Conservation (phyloP, 30 jellyfish, hydroid and myxozoan genomes). For the Aurelia sp. region DNA sequence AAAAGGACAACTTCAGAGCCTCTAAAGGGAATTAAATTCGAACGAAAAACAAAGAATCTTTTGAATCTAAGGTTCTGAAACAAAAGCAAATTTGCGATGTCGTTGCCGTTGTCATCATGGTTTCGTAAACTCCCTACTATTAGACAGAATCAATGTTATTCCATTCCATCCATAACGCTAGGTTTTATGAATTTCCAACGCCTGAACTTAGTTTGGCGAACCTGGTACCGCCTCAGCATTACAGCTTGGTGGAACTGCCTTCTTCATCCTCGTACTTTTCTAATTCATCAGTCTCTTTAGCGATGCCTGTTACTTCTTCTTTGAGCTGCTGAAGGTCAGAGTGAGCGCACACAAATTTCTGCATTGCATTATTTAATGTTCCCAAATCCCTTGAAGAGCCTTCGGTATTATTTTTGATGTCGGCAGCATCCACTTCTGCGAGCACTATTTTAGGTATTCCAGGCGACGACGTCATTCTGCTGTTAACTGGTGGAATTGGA, state of each 20-base stretch:
- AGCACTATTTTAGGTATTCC: conserved; percentile 8
- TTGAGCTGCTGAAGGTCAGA: conserved; percentile 16
- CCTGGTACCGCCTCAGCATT: neutral
- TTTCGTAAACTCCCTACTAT: no score
- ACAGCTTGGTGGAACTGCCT: neutral
- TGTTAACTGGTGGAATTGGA: conserved; percentile 23
- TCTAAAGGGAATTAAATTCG: no score
- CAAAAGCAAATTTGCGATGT: no score
- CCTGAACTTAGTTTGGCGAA: no score
- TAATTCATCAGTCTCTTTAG: conserved; percentile 17
- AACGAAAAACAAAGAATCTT: no score
- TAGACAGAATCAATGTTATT: no score
- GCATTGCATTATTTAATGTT: conserved; percentile 29
- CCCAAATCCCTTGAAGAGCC: conserved; percentile 2
- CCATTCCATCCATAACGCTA: no score
- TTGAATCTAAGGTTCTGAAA: no score
- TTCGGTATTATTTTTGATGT: neutral
- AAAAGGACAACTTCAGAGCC: no score
- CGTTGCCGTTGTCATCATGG: no score
- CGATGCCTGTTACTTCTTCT: conserved; percentile 36
- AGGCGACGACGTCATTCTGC: neutral
- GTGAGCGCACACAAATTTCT: conserved; percentile 36
- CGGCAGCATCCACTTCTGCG: neutral
- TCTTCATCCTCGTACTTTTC: neutral
- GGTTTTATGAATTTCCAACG: no score